These are phyloP conservation scores for Scaptomyza pallida DNA, from an alignment of 1,140 invertebrate species.

Conservation along the genomic window DNA sequence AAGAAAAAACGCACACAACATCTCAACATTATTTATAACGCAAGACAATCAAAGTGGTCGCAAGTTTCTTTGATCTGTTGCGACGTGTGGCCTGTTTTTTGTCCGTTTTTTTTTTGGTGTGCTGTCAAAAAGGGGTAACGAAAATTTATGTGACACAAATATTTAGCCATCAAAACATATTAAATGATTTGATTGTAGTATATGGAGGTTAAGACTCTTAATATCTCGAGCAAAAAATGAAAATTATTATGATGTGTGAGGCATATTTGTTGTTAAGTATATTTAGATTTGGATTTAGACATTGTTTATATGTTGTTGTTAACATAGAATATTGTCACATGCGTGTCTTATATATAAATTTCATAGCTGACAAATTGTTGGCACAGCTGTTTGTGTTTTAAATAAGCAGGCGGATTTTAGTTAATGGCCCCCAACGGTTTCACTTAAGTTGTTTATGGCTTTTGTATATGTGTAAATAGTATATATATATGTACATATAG, in stretches of 20 bases:
- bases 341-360: conserved; percentile 1
- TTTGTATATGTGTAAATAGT: conserved; percentile 45
- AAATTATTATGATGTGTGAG: conserved; percentile 29
- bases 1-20: conserved; percentile 27
- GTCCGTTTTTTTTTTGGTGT: conserved; percentile 5
- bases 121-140: conserved; percentile 58
- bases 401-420: conserved; percentile 73
- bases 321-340: conserved; percentile 6
- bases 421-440: conserved; percentile 79
- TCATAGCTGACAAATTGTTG: conserved; percentile 73
- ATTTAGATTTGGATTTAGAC: conserved; percentile 5
- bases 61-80: conserved; percentile 60
- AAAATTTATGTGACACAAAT: conserved; percentile 72
- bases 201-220: conserved; percentile 60
- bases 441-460: conserved; percentile 78
- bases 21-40: conserved; percentile 70
- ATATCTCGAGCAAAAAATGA: conserved; percentile 19
- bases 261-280: conserved; percentile 23
- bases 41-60: conserved; percentile 63
- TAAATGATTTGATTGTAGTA: conserved; percentile 41
- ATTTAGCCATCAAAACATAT: conserved; percentile 61
- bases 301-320: conserved; percentile 2
- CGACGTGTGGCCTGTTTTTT: conserved; percentile 55
- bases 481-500: conserved; percentile 41
- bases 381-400: conserved; percentile 75